These are phyloP conservation scores for Xiphophorus hellerii DNA, from an alignment of 2,113 vertebrate species.

Conservation along the genomic window DNA sequence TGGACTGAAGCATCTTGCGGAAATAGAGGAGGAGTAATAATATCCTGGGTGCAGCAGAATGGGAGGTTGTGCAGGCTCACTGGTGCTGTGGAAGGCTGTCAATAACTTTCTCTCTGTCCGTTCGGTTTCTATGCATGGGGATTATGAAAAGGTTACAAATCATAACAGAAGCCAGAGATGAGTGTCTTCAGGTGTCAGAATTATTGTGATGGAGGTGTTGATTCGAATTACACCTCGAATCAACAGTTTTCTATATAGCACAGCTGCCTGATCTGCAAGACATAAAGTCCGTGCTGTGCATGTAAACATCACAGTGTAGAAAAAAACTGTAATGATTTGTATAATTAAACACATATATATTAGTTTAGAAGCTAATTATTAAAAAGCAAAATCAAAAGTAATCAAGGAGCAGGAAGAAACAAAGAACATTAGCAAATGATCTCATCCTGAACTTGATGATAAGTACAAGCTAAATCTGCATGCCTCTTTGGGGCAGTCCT, in stretches of 20 bases:
- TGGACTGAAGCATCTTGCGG: background rate
- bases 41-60: background rate
- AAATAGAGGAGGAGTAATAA: background rate
- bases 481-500: too few relatives aligned
- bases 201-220: too few relatives aligned
- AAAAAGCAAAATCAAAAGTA: too few relatives aligned
- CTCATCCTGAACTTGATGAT: too few relatives aligned
- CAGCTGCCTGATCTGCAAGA: background rate
- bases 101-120: background rate
- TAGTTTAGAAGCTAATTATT: too few relatives aligned
- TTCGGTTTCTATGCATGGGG: background rate
- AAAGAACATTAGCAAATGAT: too few relatives aligned
- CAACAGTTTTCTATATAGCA: background rate
- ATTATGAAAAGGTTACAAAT: background rate
- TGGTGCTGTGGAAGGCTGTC: background rate
- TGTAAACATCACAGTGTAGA: background rate
- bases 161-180: background rate
- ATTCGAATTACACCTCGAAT: background rate
- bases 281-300: background rate
- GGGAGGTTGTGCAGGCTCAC: background rate
- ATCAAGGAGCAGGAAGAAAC: too few relatives aligned
- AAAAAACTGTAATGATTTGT: background rate
- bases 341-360: background rate
- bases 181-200: background rate
- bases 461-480: too few relatives aligned